Conservation (phyloP, 2,113 vertebrate genomes). For the Spheniscus mendiculus region DNA sequence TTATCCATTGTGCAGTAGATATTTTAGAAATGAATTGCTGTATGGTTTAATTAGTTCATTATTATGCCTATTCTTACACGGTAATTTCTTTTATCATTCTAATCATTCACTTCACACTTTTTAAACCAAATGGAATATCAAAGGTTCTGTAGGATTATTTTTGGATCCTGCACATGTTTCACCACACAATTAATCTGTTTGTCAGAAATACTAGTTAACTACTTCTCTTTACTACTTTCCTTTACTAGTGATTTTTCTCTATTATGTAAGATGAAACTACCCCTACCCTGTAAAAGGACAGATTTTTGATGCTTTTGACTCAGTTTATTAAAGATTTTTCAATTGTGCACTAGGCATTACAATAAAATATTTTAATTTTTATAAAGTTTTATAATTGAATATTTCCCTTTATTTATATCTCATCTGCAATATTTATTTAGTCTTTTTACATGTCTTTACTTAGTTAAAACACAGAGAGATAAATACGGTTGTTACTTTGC, state of each 20-base stretch:
- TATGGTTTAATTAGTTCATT: constrained; percentile 70
- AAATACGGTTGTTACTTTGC: constrained; percentile 69
- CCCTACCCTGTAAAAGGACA: background rate
- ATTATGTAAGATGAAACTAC: background rate
- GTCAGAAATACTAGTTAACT: constrained; percentile 66
- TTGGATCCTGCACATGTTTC: constrained; percentile 58
- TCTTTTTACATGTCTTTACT: constrained; percentile 72
- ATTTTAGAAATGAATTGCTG: constrained; percentile 70
- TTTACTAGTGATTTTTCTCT: constrained; percentile 25
- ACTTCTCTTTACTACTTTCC: constrained; percentile 14
- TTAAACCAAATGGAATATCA: constrained; percentile 62
- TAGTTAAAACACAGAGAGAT: constrained; percentile 74
- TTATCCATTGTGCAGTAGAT: constrained; percentile 67
- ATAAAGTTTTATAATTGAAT: constrained; percentile 42
- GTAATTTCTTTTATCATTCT: constrained; percentile 71
- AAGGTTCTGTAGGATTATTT: constrained; percentile 58
- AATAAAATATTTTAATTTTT: constrained; percentile 38
- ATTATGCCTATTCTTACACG: constrained; percentile 67
- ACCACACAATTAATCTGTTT: constrained; percentile 67
- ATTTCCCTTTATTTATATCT: constrained; percentile 16
- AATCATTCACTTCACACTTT: constrained; percentile 64
- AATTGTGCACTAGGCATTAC: background rate
- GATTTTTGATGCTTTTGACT: background rate
- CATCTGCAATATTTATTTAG: constrained; percentile 71
- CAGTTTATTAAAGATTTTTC: background rate